phyloP scores from a whole-genome alignment of 2,113 vertebrate species.

The Glareola pratincola region DNA sequence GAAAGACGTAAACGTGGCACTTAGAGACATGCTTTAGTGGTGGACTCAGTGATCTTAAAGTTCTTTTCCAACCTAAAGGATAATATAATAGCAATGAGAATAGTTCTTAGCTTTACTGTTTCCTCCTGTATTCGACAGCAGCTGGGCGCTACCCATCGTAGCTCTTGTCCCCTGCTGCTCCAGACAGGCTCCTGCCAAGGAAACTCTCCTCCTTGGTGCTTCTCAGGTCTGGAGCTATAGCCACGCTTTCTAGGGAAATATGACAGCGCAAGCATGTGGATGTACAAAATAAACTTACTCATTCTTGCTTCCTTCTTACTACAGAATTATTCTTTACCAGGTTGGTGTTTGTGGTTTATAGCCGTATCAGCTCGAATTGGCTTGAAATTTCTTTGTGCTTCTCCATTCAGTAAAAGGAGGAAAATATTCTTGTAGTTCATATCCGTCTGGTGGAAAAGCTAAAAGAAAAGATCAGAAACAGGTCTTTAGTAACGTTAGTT shows the following conservation, averaged over 20 bases:
- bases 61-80: neutral
- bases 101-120: neutral
- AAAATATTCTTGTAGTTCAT: neutral
- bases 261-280: accelerated
- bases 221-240: neutral
- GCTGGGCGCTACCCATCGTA: neutral
- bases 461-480: neutral
- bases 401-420: neutral
- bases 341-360: neutral
- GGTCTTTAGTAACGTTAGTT: neutral
- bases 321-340: neutral
- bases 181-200: neutral
- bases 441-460: neutral
- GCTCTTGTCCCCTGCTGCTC: neutral
- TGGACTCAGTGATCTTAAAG: neutral
- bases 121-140: neutral
- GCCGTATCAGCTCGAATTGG: neutral
- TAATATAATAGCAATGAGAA: no score
- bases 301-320: neutral
- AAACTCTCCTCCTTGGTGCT: neutral
- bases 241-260: neutral
- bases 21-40: neutral
- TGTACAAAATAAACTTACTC: neutral
- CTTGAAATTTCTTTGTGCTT: neutral
- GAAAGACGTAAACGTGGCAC: neutral